These are phyloP conservation scores for Synanceia verrucosa DNA, from an alignment of 2,797 vertebrate genomes.

Conservation along the genomic window DNA sequence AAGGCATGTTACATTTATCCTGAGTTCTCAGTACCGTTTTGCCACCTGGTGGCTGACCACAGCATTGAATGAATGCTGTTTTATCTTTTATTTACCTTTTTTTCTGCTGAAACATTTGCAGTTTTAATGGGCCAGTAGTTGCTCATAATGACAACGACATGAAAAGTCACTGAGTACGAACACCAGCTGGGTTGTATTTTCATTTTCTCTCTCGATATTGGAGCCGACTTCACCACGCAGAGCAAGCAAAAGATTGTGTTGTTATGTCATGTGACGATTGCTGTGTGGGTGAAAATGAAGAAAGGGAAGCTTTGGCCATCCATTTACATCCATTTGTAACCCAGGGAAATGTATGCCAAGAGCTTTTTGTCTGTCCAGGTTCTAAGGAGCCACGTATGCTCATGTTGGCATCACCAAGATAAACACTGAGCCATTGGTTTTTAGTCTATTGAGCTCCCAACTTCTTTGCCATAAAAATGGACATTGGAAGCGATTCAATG, in stretches of 20 bases:
- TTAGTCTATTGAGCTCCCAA: slow-evolving; percentile 16
- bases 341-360: slow-evolving; percentile 62
- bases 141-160: slow-evolving; percentile 47
- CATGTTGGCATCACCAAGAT: slow-evolving; percentile 39
- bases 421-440: slow-evolving; percentile 60
- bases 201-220: slow-evolving; percentile 37
- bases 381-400: slow-evolving; percentile 24
- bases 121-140: slow-evolving; percentile 64
- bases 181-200: slow-evolving; percentile 28
- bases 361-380: slow-evolving; percentile 40
- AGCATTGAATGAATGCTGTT: slow-evolving; percentile 67
- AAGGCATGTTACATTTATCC: slow-evolving; percentile 63
- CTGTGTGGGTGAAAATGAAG: slow-evolving; percentile 58
- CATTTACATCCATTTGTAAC: slow-evolving; percentile 52
- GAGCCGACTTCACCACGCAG: slow-evolving; percentile 50
- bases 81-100: slow-evolving; percentile 42
- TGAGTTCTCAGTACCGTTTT: slow-evolving; percentile 59
- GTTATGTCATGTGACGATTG: slow-evolving; percentile 59
- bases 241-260: slow-evolving; percentile 60
- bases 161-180: slow-evolving; percentile 24
- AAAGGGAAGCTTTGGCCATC: slow-evolving; percentile 32
- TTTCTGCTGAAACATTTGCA: slow-evolving; percentile 48
- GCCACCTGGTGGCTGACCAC: slow-evolving; percentile 73
- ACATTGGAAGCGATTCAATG: slow-evolving; percentile 35
- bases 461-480: slow-evolving; percentile 29